Conservation (phyloP, 2,888 invertebrate species). For the Noctua janthe region DNA sequence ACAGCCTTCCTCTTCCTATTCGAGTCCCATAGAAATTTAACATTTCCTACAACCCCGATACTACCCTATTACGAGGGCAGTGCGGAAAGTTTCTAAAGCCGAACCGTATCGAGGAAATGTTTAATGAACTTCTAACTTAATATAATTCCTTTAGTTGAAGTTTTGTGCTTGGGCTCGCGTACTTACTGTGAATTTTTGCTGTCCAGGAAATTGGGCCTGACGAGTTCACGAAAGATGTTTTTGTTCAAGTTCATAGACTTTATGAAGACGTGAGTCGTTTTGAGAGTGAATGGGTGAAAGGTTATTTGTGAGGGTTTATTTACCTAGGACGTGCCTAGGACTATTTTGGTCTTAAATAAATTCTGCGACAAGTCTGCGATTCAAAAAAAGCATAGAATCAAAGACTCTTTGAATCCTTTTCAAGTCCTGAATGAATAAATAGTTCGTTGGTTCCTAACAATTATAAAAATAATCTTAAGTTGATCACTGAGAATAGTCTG, state of each 20-base stretch:
- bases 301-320: not conserved
- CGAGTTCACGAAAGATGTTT: conserved; percentile 18
- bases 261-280: not conserved
- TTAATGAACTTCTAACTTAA: conserved; percentile 68
- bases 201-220: conserved; percentile 47
- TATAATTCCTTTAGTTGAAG: conserved; percentile 60
- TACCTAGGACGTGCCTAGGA: not conserved
- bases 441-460: not conserved
- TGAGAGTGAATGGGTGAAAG: not conserved
- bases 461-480: not conserved
- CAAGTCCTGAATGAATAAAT: not conserved
- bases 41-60: conserved; percentile 53
- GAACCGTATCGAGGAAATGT: conserved; percentile 64
- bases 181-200: conserved; percentile 51
- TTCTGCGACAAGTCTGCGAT: not conserved
- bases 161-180: conserved; percentile 46
- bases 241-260: conserved; percentile 24
- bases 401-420: not conserved
- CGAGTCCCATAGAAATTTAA: conserved; percentile 51
- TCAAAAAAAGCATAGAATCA: not conserved
- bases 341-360: not conserved
- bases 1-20: not conserved
- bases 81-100: conserved; percentile 60
- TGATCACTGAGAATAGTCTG: not conserved
- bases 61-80: conserved; percentile 59